Conservation (phyloP, 35 echinoderm and acorn worm species). For the Eucidaris tribuloides region DNA sequence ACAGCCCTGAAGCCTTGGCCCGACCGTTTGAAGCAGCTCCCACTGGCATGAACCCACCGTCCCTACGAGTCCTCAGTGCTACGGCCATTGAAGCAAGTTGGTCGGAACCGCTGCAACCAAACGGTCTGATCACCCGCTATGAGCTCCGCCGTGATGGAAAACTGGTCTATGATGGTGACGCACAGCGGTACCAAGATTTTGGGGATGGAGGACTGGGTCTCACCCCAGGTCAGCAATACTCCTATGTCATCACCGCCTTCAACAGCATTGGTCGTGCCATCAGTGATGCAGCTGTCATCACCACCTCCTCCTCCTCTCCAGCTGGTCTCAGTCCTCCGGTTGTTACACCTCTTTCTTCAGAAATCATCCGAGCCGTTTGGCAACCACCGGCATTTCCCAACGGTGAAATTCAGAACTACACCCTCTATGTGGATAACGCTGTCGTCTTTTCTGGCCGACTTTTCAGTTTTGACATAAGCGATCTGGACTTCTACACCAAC, state of each 20-base stretch:
- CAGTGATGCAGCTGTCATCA: slow-evolving; percentile 56
- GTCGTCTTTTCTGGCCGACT: slow-evolving; percentile 64
- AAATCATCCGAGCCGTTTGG: slow-evolving; percentile 73
- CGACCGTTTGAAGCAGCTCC: slow-evolving; percentile 80
- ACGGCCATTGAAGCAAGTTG: slow-evolving; percentile 72
- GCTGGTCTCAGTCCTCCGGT: slow-evolving; percentile 62
- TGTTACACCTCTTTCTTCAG: slow-evolving; percentile 50
- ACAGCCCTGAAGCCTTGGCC: slow-evolving; percentile 60
- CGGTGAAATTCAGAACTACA: slow-evolving; percentile 90
- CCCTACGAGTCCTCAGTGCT: slow-evolving; percentile 56
- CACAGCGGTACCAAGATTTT: slow-evolving; percentile 82
- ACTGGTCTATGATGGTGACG: slow-evolving; percentile 84
- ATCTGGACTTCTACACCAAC: slow-evolving; percentile 66
- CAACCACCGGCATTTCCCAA: slow-evolving; percentile 89
- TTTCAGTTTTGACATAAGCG: slow-evolving; percentile 62
- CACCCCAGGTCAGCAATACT: slow-evolving; percentile 92
- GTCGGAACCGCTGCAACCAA: slow-evolving; percentile 70
- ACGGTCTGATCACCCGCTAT: slow-evolving; percentile 71
- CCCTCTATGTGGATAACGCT: slow-evolving; percentile 59
- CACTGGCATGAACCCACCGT: slow-evolving; percentile 73
- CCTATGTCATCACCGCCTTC: slow-evolving; percentile 91
- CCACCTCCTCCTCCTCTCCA: slow-evolving; percentile 79
- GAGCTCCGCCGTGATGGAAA: slow-evolving; percentile 82
- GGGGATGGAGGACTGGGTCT: slow-evolving; percentile 78
- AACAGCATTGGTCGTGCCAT: slow-evolving; percentile 72